Conservation (phyloP, 2,888 invertebrate genomes). For the Drosophila cyrtoloma region DNA sequence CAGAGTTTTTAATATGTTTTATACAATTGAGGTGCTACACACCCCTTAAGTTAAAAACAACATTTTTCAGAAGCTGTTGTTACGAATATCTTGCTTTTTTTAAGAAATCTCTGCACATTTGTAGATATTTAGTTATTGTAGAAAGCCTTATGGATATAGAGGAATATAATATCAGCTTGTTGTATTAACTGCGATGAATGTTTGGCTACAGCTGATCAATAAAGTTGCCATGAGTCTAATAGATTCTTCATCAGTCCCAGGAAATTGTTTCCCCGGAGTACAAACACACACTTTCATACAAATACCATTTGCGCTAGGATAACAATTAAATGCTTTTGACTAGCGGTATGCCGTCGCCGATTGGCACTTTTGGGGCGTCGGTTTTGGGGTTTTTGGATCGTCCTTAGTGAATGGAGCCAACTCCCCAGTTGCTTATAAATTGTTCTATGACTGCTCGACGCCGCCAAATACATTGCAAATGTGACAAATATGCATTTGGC, state of each 20-base stretch:
- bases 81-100: background rate
- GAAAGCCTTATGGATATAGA: background rate
- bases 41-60: too few species aligned
- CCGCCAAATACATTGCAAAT: constrained; percentile 76
- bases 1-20: too few species aligned
- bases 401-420: constrained; percentile 24
- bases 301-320: background rate
- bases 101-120: background rate
- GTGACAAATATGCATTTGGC: constrained; percentile 81
- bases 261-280: background rate
- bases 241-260: background rate
- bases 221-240: background rate
- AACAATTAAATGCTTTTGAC: constrained; percentile 32
- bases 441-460: constrained; percentile 69
- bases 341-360: constrained; percentile 5
- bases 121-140: background rate
- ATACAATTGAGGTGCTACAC: too few species aligned
- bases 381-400: constrained; percentile 10
- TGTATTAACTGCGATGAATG: background rate
- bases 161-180: background rate
- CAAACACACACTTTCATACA: constrained; percentile 3
- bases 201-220: background rate
- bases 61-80: background rate
- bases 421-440: constrained; percentile 77
- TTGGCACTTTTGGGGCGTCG: constrained; percentile 25